Percentiles rank a stretch among this genome's conserved stretches.
Conservation (phyloP, 2,113 vertebrate species). For the Hemiscyllium ocellatum region DNA sequence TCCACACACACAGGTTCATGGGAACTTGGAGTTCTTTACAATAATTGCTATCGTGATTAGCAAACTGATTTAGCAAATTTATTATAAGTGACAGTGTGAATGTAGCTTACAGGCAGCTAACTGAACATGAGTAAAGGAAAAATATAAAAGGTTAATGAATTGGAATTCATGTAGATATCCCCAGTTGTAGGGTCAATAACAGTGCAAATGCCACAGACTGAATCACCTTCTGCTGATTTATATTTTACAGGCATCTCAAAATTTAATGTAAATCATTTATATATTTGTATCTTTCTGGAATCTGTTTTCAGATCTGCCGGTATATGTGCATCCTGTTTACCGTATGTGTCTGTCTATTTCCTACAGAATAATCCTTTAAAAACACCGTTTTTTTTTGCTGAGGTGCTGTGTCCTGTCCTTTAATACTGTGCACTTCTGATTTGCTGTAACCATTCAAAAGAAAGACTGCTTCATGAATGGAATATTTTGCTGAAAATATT, state of each 20-base stretch:
- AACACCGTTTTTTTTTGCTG: not conserved
- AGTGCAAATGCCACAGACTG: not conserved
- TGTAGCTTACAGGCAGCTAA: not conserved
- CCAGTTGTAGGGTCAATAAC: not conserved
- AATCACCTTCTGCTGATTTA: not conserved
- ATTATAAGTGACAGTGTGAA: not conserved
- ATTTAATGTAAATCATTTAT: not conserved
- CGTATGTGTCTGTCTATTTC: conserved; percentile 5
- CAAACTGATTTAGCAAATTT: not conserved
- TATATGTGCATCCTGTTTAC: conserved; percentile 35
- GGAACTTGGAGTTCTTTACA: not conserved
- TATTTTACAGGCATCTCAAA: not conserved
- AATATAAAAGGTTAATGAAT: not conserved
- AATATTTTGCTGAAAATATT: not conserved
- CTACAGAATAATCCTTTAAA: not conserved
- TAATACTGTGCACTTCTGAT: not conserved
- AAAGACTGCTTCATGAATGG: not conserved
- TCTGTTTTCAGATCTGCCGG: conserved; percentile 32
- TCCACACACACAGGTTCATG: not conserved
- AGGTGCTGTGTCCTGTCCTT: conserved; percentile 2
- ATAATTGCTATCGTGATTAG: not conserved
- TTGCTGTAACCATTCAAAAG: not conserved
- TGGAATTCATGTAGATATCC: not conserved
- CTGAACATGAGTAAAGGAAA: not conserved
- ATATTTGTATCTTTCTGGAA: not conserved